Evolutionary conservation across 2,113 vertebrate genomes (phyloP).

Genomic region (Chaetodon trifascialis): DNA sequence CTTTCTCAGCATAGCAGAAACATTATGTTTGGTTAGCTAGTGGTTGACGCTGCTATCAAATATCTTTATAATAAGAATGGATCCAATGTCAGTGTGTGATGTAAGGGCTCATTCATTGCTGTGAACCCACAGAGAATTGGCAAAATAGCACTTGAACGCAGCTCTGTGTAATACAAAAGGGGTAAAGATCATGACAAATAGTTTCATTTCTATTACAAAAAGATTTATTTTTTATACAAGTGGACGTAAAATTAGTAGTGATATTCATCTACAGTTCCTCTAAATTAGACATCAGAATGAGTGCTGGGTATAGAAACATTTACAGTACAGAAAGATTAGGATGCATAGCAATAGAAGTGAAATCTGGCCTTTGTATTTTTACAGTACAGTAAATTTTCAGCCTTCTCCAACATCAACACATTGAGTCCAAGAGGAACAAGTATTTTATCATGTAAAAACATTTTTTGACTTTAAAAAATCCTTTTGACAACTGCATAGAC

Average conservation of each 20-base stretch:
- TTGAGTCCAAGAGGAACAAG: conserved; percentile 39
- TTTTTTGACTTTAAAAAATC: conserved; percentile 43
- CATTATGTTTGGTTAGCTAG: too few species aligned
- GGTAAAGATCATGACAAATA: not conserved
- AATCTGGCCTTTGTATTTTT: conserved; percentile 57
- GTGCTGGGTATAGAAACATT: conserved; percentile 76
- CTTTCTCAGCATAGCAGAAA: too few species aligned
- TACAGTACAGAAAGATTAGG: conserved; percentile 77
- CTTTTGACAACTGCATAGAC: conserved; percentile 70
- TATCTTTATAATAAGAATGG: too few species aligned
- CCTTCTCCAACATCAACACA: conserved; percentile 33
- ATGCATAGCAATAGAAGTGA: conserved; percentile 78
- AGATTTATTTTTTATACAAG: conserved; percentile 73
- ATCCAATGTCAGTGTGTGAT: too few species aligned
- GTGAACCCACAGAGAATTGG: too few species aligned
- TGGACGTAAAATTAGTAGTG: conserved; percentile 73
- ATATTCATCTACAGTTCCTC: conserved; percentile 74
- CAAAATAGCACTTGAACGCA: too few species aligned
- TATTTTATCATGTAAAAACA: conserved; percentile 58
- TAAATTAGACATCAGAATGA: conserved; percentile 68
- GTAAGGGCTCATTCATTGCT: too few species aligned
- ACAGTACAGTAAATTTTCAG: conserved; percentile 56
- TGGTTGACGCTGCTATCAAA: too few species aligned
- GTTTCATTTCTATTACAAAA: conserved; percentile 74
- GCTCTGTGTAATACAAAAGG: not conserved